Evolutionary conservation across 2,888 invertebrate genomes (phyloP), one percentile per base, ranked within the genome.

Genomic region (Cephus pygmeus): DNA sequence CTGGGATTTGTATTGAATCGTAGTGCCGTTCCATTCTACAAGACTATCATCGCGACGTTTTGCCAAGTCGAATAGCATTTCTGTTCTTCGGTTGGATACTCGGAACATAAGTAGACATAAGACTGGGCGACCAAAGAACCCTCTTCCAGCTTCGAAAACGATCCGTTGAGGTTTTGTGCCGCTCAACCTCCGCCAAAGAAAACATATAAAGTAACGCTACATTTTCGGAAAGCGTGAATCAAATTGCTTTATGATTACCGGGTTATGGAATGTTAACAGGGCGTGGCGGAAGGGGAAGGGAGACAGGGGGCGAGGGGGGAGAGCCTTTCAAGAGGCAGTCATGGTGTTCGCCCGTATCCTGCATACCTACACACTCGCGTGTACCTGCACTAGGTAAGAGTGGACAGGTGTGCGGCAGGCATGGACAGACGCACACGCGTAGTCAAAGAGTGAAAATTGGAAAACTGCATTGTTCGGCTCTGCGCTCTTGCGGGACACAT

Each of bases 231-330:
- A 76, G 76, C 85, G 86, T 88, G 87, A 87, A 88, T 88, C 87
- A 87, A 85, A 84, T 82, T 87, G 87, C 82, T 88, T 88, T 87
- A 88, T 87, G 88, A 88, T 87, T 87, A 86, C 83, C 85, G 84
- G 83, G 79, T 79, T 81, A 85, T 84, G 80, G 79, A 80, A 80
- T 80, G 84, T 81, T 82, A 84, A 81, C 83, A 81, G 82, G 76
- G 78, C 81, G 73, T 79, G 73, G 76, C 74, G 79, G 35, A 12
- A 35, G 35, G 35, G 35, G 12, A 12, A 12, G 12, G 11, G 34
- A 0, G 34, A 34, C 9, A 11, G 76, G 78, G 76, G 77, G 76
- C 77, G 76, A 76, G 76, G 71, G 12, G 68, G 33, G 33, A 73
- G 81, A 69, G 77, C 69, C 69, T 40, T 40, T 40, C 15, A 40